A percentile compares a stretch with the other conserved stretches of the same genome.
These are phyloP conservation scores for Tyto alba DNA, from an alignment of 2,113 vertebrate species.

Conservation along the genomic window DNA sequence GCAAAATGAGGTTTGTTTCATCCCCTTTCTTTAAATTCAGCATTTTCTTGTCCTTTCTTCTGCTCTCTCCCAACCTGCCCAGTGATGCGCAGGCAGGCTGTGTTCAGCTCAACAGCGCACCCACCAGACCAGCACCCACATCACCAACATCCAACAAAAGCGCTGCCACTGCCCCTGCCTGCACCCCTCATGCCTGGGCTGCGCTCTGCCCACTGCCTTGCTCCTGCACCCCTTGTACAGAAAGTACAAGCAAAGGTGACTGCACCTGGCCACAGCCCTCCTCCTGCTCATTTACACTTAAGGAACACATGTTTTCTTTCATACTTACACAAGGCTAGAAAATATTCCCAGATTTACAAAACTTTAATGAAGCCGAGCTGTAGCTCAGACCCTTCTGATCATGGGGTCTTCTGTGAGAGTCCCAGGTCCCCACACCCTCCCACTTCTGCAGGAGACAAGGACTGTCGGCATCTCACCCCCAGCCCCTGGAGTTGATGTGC, in stretches of 20 bases:
- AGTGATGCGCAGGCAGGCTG: background rate
- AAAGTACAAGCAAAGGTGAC: background rate
- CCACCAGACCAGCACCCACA: background rate
- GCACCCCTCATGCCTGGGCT: too few relatives aligned
- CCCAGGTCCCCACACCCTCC: background rate
- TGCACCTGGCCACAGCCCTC: too few relatives aligned
- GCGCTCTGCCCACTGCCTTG: background rate
- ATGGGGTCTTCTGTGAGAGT: background rate
- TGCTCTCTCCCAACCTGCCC: background rate
- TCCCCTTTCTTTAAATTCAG: background rate
- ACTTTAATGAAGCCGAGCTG: background rate
- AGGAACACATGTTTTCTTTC: background rate
- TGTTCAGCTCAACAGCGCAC: background rate
- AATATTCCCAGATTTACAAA: background rate
- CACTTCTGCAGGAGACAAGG: background rate
- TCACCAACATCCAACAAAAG: background rate
- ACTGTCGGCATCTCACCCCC: background rate
- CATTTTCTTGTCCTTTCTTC: background rate
- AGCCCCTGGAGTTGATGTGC: background rate
- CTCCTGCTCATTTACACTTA: background rate
- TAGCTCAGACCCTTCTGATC: background rate
- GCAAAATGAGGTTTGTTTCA: background rate
- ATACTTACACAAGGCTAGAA: background rate
- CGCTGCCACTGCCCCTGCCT: background rate
- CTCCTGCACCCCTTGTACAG: background rate